phyloP scores from a whole-genome alignment of 2,888 invertebrate species.

The Choreutis nemorana region DNA sequence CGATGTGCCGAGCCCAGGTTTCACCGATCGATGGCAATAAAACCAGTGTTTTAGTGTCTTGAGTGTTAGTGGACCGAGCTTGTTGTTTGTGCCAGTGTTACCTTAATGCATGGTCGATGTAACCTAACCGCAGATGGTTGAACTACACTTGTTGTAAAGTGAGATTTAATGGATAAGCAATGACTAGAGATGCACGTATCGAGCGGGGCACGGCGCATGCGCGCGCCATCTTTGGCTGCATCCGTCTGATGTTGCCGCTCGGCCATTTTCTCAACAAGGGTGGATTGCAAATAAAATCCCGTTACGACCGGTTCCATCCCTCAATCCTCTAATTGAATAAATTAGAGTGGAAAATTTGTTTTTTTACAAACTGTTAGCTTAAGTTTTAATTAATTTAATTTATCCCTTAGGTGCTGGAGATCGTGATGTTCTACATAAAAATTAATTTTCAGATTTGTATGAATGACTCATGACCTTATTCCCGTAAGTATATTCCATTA shows the following conservation, averaged over 20 bases:
- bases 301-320: too few species aligned
- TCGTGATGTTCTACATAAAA: too few species aligned
- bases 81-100: constrained; percentile 11
- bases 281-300: constrained; percentile 23
- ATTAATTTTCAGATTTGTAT: too few species aligned
- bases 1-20: constrained; percentile 8
- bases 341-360: too few species aligned
- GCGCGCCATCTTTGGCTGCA: constrained; percentile 50
- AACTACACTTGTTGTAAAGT: constrained; percentile 14
- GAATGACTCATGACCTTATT: too few species aligned
- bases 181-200: constrained; percentile 52
- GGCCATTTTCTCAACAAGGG: constrained; percentile 50
- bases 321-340: too few species aligned
- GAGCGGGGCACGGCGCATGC: constrained; percentile 57
- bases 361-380: too few species aligned
- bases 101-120: constrained; percentile 2
- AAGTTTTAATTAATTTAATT: too few species aligned
- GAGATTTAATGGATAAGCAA: constrained; percentile 29
- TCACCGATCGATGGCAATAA: constrained; percentile 8
- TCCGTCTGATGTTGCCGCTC: constrained; percentile 27
- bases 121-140: background rate
- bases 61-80: constrained; percentile 10
- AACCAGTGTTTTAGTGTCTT: constrained; percentile 11
- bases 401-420: too few species aligned
- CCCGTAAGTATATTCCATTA: too few species aligned